Evolutionary conservation across 2,888 invertebrate species (phyloP).

Genomic region (Ptychoptera albimana): DNA sequence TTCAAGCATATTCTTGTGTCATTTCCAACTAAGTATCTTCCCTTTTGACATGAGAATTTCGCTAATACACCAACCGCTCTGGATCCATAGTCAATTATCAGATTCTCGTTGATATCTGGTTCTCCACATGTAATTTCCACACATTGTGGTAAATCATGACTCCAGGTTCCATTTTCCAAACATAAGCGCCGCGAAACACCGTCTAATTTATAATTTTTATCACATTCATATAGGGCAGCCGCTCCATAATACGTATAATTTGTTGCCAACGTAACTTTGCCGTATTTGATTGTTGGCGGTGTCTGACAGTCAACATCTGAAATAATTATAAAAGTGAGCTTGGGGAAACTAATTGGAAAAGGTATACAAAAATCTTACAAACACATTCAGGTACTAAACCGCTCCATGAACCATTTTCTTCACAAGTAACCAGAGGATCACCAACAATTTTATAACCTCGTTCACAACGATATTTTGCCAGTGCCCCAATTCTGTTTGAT

Average conservation of each 20-base stretch:
- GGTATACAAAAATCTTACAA: slow-evolving; percentile 40
- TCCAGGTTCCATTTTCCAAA: slow-evolving; percentile 82
- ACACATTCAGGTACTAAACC: slow-evolving; percentile 68
- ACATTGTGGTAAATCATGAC: slow-evolving; percentile 66
- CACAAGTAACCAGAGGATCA: slow-evolving; percentile 70
- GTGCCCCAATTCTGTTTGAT: slow-evolving; percentile 47
- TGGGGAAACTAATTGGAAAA: neutral
- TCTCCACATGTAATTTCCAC: slow-evolving; percentile 67
- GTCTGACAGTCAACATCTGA: slow-evolving; percentile 74
- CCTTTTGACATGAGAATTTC: slow-evolving; percentile 68
- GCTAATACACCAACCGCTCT: slow-evolving; percentile 64
- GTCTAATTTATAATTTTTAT: slow-evolving; percentile 61
- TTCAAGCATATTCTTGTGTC: slow-evolving; percentile 58
- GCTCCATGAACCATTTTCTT: slow-evolving; percentile 74
- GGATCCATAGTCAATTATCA: slow-evolving; percentile 42
- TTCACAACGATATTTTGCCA: slow-evolving; percentile 80
- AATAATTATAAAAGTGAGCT: slow-evolving; percentile 11
- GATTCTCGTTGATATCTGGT: slow-evolving; percentile 40
- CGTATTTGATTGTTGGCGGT: slow-evolving; percentile 54
- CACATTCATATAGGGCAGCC: slow-evolving; percentile 69
- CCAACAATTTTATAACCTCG: slow-evolving; percentile 77
- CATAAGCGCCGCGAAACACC: slow-evolving; percentile 72
- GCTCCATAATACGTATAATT: slow-evolving; percentile 84
- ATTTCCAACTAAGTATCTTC: slow-evolving; percentile 64
- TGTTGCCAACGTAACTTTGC: slow-evolving; percentile 62